Evolutionary conservation across 2,797 vertebrate species (phyloP), one percentile per base, ranked within the genome.

Genomic region (Syndactyla subalaris): DNA sequence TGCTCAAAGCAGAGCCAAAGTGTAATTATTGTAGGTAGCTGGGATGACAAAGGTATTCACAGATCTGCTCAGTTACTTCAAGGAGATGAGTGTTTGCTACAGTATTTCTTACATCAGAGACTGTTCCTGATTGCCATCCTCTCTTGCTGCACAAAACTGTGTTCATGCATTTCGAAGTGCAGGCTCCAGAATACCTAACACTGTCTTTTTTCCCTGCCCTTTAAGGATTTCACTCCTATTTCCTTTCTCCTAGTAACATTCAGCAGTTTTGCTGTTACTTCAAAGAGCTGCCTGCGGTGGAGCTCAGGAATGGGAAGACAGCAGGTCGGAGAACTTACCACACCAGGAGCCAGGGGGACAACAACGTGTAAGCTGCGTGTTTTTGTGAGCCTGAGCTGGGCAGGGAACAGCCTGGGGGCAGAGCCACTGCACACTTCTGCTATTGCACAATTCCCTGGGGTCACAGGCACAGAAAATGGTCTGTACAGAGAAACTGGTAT

Each of bases 191-290:
- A 83, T 34, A 41, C 12, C 7, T n/a, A 66, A 20, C 43, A 32
- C 36, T 32, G n/a, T 82, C 61, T 49, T 88, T 90, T 46, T 46
- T 74, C 46, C 46, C 29, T 81, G 27, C 65, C 32, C 29, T 91
- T 57, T 30, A 34, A 89, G 36, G 67, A 74, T 91, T n/a, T 92
- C 1, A 80, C 72, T 72, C 1, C 7, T 55, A 71, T 46, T 94
- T 89, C 66, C 48, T 96, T 80, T 97, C 66, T 66, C 11, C 14
- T 97, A 99, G 99, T 97, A 99, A 99, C 97, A 99, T 99, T 93
- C 98, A 99, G 84, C 99, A 99, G 98, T 99, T 99, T 97, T 99
- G 99, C 98, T 99, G 99, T 98, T 99, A 99, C 97, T 99, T 99
- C 98, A 99, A 99, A 97, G 99, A 99, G 92, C 71, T 99, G 97